Conservation (phyloP, 1,140 invertebrate species). For the Bombus confusus region DNA sequence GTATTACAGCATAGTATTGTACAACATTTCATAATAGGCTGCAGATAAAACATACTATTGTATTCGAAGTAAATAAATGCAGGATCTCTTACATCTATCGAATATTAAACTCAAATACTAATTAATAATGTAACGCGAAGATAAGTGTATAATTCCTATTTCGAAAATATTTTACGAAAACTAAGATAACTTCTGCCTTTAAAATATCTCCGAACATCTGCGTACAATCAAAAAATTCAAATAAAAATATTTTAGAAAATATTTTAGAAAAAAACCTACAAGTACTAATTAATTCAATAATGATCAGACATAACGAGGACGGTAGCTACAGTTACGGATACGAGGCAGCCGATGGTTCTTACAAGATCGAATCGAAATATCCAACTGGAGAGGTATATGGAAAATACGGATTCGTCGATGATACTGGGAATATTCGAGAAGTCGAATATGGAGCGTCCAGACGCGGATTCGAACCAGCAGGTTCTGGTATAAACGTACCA, state of each 20-base stretch:
- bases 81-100: no score
- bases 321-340: slow-evolving; percentile 94
- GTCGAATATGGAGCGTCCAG: slow-evolving; percentile 90
- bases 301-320: slow-evolving; percentile 89
- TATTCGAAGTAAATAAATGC: not conserved
- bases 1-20: not conserved
- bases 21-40: not conserved
- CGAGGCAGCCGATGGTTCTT: slow-evolving; percentile 94
- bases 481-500: slow-evolving; percentile 90
- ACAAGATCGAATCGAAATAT: slow-evolving; percentile 95
- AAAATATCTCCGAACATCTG: no score
- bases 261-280: no score
- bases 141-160: no score
- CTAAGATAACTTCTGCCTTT: no score
- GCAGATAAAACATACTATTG: not conserved
- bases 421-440: slow-evolving; percentile 87
- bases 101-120: no score
- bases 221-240: no score
- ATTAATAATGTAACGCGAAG: no score
- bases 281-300: not conserved
- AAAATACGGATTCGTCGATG: slow-evolving; percentile 92
- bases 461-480: slow-evolving; percentile 89
- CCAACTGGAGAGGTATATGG: slow-evolving; percentile 91
- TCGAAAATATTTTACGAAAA: no score
- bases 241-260: no score